phyloP scores from a whole-genome alignment of 2,888 invertebrate genomes.

The Chromoteleia sp. region DNA sequence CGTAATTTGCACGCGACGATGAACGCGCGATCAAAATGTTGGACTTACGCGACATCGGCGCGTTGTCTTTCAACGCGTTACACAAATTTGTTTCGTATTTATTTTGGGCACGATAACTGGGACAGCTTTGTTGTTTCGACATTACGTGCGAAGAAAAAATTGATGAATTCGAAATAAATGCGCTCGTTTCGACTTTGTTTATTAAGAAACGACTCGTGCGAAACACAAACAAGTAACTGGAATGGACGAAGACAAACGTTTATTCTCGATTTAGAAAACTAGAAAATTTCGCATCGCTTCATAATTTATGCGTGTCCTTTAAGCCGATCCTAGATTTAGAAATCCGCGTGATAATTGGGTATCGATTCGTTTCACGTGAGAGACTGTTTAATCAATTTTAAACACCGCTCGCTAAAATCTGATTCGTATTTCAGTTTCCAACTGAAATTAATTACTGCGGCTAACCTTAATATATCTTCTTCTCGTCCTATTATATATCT shows the following conservation, averaged over 20 bases:
- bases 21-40: constrained; percentile 2
- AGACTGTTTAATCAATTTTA: constrained; percentile 40
- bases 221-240: constrained; percentile 6
- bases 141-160: constrained; percentile 58
- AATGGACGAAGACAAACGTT: background rate
- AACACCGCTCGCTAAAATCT: constrained; percentile 11
- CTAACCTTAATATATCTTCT: constrained; percentile 44
- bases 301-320: constrained; percentile 18
- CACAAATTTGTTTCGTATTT: constrained; percentile 63
- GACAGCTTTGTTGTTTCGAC: constrained; percentile 62
- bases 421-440: constrained; percentile 28
- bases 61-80: constrained; percentile 53
- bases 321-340: background rate
- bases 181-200: constrained; percentile 47
- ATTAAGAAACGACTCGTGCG: constrained; percentile 3
- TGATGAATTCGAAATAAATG: constrained; percentile 67
- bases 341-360: constrained; percentile 15
- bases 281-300: constrained; percentile 17
- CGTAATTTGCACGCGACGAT: background rate
- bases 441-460: constrained; percentile 23
- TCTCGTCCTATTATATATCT: constrained; percentile 10
- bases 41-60: constrained; percentile 27
- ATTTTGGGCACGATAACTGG: constrained; percentile 66
- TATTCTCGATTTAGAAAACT: constrained; percentile 7
- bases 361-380: constrained; percentile 28